Base-by-base conservation (phyloP, 1,140 invertebrate species). In the Drosophila murphyi region DNA sequence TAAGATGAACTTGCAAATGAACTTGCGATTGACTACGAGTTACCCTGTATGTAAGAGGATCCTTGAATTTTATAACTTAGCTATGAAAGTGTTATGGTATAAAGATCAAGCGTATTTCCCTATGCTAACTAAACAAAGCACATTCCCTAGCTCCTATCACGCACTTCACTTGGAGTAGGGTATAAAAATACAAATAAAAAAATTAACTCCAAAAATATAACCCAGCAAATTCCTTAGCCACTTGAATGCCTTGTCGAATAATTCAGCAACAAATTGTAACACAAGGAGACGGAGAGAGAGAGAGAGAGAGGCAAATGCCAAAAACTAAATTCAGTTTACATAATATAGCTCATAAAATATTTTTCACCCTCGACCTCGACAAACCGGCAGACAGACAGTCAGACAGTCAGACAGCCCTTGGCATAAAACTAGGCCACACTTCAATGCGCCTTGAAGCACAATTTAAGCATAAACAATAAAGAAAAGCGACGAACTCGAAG, bases 241-340 rank as follows among this genome's bases (percentile, higher is more conserved):
- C 62, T 73, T 50, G 63, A 81, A 52, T 81, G 73, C 48, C 80
- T 57, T 71, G 76, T 62, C 65, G 56, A 70, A 70, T 70, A 63
- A 75, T 74, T 69, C 56, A 35, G 59, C 60, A 62, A 70, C 70
- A 83, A 83, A 85, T 72, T 20, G 20, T 20, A 20, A 20, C 20
- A 1, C 20, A 20, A 2, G 78, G 56, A 57, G 72, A 76, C 65
- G 48, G 68, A 60, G 80, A 48, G 68, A 55, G 80, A 78, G 45
- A 39, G 35, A 47, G 64, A 82, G 45, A 39, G 35, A 47, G 64
- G 72, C 81, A 83, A 85, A 80, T 85, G 80, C 65, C 65, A 80
- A 69, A 88, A 87, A 88, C 83, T 87, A 88, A 87, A 88, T 87
- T 87, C 85, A 80, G 83, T 87, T 87, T 87, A 83, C 83, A 87